Base-by-base conservation (phyloP, 2,797 vertebrate species). In the Hoplostethus mediterraneus region DNA sequence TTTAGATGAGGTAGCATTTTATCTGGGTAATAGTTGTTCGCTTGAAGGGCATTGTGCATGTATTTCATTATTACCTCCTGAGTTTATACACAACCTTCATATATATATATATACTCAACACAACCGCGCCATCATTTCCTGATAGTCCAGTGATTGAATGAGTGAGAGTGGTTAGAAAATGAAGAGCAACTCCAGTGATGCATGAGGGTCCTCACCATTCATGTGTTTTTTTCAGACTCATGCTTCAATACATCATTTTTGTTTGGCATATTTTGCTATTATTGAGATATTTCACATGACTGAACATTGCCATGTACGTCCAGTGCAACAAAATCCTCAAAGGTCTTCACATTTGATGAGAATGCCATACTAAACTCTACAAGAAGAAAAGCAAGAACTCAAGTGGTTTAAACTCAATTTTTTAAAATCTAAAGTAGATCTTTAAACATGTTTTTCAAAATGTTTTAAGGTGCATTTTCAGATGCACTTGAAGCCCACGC, bases 1-100 rank as follows among this genome's bases (percentile, higher is more conserved):
- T 82, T 88, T 83, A 81, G 79, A 92, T 87, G 78, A 84, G 86
- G 79, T 64, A 73, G 74, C 88, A 83, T 88, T 86, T 92, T 86
- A 91, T 89, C 79, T 59, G 56, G 61, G 66, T 87, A 83, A 89
- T 79, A 79, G 75, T 84, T 73, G 51, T 66, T 73, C 53, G 69
- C 67, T 73, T 86, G 84, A 90, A 92, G 89, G 89, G 90, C 80
- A 73, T 63, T 81, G 36, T 61, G 21, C 71, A 66, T 90, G 54
- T 77, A 84, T 86, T 81, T 71, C 81, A 86, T 90, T 59, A 83
- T 67, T 67, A 30, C 65, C 67, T 70, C 47, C 44, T 47, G 17
- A 67, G 40, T 61, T 79, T 75, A 71, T n/a, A 48, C 57, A 72
- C 56, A 21, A 48, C 60, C n/a, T n/a, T n/a, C n/a, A n/a, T n/a